phyloP scores from a whole-genome alignment of 1,140 invertebrate species.

The Drosophila serrata region DNA sequence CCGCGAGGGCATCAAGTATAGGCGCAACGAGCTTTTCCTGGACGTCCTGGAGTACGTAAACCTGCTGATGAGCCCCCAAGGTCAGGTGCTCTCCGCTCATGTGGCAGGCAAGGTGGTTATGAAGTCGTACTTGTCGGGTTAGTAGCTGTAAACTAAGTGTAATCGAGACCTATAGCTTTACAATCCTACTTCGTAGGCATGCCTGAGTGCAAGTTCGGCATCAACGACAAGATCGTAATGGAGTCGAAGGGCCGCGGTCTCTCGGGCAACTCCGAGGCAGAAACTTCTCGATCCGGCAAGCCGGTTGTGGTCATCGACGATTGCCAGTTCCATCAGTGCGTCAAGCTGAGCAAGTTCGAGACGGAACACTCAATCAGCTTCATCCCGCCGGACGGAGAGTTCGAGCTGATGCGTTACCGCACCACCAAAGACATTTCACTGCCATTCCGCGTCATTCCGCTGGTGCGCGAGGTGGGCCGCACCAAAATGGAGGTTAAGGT shows the following conservation, averaged over 20 bases:
- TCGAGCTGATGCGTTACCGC: constrained; percentile 99
- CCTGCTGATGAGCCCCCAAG: constrained; percentile 99
- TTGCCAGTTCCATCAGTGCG: constrained; percentile 99
- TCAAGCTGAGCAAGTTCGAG: constrained; percentile 99
- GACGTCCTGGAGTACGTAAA: constrained; percentile 99
- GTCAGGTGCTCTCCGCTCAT: constrained; percentile 99
- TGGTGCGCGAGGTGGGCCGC: constrained; percentile 98
- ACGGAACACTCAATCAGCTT: constrained; percentile 99
- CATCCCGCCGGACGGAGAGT: constrained; percentile 99
- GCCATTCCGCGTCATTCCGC: constrained; percentile 99
- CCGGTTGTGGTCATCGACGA: constrained; percentile 99
- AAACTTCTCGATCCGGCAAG: constrained; percentile 94
- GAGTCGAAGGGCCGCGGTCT: constrained; percentile 95
- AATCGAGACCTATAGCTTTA: neutral
- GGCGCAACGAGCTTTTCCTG: constrained; percentile 99
- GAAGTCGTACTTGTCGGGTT: constrained; percentile 98
- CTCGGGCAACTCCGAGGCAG: constrained; percentile 91
- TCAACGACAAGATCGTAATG: constrained; percentile 99
- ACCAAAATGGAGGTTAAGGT: constrained; percentile 99
- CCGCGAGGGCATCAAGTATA: constrained; percentile 99
- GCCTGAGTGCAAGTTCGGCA: constrained; percentile 99
- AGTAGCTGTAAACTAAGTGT: neutral
- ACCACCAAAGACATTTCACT: constrained; percentile 99
- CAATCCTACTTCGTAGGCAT: constrained; percentile 88
- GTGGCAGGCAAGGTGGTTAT: constrained; percentile 99